Conservation (phyloP, 2,113 vertebrate species). For the Rhineura floridana region DNA sequence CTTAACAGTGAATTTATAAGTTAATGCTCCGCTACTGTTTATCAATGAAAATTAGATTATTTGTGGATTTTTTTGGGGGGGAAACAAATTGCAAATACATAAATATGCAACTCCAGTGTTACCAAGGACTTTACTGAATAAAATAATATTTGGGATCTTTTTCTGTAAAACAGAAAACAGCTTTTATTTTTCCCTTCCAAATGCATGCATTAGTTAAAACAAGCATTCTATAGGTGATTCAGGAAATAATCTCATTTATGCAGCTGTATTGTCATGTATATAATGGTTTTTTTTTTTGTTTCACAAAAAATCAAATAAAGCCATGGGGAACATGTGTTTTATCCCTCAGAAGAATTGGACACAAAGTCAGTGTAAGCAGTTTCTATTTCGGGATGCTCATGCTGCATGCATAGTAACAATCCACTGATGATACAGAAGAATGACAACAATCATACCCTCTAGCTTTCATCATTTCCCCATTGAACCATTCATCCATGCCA, state of each 20-base stretch:
- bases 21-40: constrained; percentile 9
- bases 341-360: constrained; percentile 53
- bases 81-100: constrained; percentile 1
- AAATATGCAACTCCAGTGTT: background rate
- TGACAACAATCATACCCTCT: constrained; percentile 62
- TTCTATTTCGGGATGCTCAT: constrained; percentile 58
- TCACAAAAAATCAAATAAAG: constrained; percentile 51
- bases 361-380: constrained; percentile 61
- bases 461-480: constrained; percentile 65
- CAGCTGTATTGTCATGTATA: constrained; percentile 13
- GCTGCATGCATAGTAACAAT: constrained; percentile 66
- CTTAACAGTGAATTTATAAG: constrained; percentile 11
- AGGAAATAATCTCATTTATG: constrained; percentile 39
- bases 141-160: background rate
- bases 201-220: constrained; percentile 12
- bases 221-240: constrained; percentile 24
- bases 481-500: constrained; percentile 71
- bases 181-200: constrained; percentile 19
- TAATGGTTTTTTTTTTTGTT: constrained; percentile 25
- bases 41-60: background rate
- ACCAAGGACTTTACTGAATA: background rate
- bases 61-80: constrained; percentile 9
- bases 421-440: constrained; percentile 63
- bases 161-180: constrained; percentile 31
- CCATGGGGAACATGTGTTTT: constrained; percentile 58